phyloP scores from a whole-genome alignment of 2,113 vertebrate species.

The Pseudopodoces humilis region DNA sequence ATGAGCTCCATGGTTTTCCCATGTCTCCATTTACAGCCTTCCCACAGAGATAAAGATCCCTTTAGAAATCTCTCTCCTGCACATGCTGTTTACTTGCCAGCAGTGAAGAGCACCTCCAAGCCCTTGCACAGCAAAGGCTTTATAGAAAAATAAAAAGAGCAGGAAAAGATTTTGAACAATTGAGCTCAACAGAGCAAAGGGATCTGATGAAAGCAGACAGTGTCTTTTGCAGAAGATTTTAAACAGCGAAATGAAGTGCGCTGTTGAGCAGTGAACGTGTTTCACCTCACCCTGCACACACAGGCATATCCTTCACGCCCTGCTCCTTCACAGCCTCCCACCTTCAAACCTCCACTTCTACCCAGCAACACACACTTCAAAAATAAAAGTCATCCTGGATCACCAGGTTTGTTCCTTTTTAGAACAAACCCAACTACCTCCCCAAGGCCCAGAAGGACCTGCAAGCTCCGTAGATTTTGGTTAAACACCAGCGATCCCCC shows the following conservation, averaged over 20 bases:
- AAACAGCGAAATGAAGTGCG: not conserved
- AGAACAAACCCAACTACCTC: not conserved
- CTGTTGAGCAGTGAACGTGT: not conserved
- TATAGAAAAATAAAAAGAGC: not conserved
- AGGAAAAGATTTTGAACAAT: not conserved
- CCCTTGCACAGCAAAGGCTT: not conserved
- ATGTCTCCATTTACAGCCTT: not conserved
- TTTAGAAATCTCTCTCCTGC: not conserved
- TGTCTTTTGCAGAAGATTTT: not conserved
- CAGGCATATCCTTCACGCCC: not conserved
- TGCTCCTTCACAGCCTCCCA: not conserved
- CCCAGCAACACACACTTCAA: not conserved
- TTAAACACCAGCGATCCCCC: not conserved
- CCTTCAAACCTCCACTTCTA: not conserved
- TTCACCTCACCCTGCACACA: not conserved
- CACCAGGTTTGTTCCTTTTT: not conserved
- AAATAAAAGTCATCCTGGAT: not conserved
- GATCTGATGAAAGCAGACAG: not conserved
- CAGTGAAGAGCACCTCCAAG: not conserved
- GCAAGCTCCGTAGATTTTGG: not conserved
- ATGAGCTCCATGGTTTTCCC: not conserved
- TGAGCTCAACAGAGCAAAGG: not conserved
- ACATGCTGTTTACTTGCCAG: not conserved
- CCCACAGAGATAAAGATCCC: not conserved
- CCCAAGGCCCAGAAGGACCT: not conserved